Percentiles rank a stretch among this genome's conserved stretches.
Conservation (phyloP, 2,113 vertebrate species). For the Brachyistius frenatus region DNA sequence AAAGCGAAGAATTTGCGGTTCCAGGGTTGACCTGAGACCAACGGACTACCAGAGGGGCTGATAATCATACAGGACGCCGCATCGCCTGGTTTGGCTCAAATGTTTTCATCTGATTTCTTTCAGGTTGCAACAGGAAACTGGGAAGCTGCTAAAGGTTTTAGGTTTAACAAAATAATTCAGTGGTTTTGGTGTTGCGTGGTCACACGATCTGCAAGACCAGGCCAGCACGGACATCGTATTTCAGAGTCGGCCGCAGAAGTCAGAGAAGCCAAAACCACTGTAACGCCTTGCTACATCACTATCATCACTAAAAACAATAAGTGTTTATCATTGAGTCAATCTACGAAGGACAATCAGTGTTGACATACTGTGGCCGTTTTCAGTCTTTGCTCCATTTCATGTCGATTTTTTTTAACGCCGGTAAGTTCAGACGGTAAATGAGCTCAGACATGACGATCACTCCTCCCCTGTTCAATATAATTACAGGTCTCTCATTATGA, state of each 20-base stretch:
- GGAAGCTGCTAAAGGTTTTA: constrained; percentile 2
- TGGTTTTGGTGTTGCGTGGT: constrained; percentile 21
- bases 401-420: neutral
- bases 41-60: neutral
- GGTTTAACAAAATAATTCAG: neutral
- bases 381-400: neutral
- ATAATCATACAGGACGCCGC: neutral
- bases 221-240: neutral
- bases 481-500: too few species aligned
- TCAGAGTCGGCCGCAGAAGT: neutral
- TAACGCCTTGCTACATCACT: neutral
- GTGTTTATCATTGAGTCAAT: too few species aligned
- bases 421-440: too few species aligned
- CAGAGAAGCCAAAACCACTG: neutral
- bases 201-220: constrained; percentile 2
- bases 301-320: neutral
- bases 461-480: too few species aligned
- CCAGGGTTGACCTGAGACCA: constrained; percentile 1
- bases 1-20: constrained; percentile 23
- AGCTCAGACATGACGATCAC: too few species aligned
- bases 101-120: neutral
- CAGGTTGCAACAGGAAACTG: neutral
- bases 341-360: neutral
- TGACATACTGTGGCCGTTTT: too few species aligned
- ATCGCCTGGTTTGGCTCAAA: constrained; percentile 4